These are phyloP conservation scores for Naso thynnoides DNA, from an alignment of 2,797 vertebrate genomes.

Conservation along the genomic window DNA sequence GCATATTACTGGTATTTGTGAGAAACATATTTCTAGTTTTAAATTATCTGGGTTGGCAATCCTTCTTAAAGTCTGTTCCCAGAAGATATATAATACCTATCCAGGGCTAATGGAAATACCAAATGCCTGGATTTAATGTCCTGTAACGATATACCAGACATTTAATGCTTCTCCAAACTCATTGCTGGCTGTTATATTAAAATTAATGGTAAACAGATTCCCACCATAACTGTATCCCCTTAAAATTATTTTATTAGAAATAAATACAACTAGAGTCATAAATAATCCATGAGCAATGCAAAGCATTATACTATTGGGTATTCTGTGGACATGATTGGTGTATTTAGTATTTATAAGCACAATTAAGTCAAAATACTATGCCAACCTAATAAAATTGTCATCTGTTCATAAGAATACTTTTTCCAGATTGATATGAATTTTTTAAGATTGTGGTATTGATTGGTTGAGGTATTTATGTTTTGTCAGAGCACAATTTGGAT, in stretches of 20 bases:
- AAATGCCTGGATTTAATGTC: slow-evolving; percentile 51
- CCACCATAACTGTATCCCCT: slow-evolving; percentile 1
- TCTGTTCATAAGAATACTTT: not conserved
- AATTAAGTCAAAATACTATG: not conserved
- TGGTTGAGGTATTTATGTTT: not conserved
- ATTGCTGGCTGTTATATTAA: slow-evolving; percentile 45
- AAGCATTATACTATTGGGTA: slow-evolving; percentile 9
- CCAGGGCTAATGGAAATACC: slow-evolving; percentile 37
- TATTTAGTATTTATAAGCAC: not conserved
- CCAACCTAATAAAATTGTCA: not conserved
- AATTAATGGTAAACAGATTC: slow-evolving; percentile 27
- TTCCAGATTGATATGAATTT: not conserved
- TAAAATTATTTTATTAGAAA: slow-evolving; percentile 11
- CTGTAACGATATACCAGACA: slow-evolving; percentile 73
- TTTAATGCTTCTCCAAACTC: slow-evolving; percentile 69
- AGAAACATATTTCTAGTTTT: slow-evolving; percentile 26
- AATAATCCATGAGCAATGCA: not conserved
- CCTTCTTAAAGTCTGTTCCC: slow-evolving; percentile 30
- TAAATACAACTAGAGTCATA: not conserved
- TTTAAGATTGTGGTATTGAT: not conserved
- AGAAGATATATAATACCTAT: slow-evolving; percentile 43
- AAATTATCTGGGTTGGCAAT: slow-evolving; percentile 49
- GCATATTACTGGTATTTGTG: slow-evolving; percentile 7
- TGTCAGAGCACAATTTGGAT: not conserved
- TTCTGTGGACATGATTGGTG: not conserved